phyloP scores from a whole-genome alignment of 2,888 invertebrate genomes.

The Aporophyla nigra region DNA sequence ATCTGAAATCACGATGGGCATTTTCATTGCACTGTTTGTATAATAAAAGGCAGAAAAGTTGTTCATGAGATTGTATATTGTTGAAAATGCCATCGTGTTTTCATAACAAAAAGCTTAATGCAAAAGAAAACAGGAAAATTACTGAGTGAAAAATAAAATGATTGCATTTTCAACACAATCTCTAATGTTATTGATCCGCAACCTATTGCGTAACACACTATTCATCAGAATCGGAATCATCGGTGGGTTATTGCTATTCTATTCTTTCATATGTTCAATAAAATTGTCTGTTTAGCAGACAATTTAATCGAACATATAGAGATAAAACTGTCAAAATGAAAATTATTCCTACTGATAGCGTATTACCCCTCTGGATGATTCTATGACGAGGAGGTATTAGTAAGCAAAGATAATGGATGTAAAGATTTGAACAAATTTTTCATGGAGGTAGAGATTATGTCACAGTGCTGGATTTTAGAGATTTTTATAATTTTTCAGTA shows the following conservation, averaged over 20 bases:
- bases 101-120: constrained; percentile 83
- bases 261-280: no score
- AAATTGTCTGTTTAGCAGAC: no score
- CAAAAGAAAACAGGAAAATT: constrained; percentile 83
- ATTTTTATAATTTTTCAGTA: constrained; percentile 38
- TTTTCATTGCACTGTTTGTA: constrained; percentile 83
- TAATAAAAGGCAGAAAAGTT: constrained; percentile 64
- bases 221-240: no score
- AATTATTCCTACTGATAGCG: no score
- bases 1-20: constrained; percentile 91
- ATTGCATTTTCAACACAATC: constrained; percentile 91
- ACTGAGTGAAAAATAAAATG: constrained; percentile 83
- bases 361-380: constrained; percentile 48
- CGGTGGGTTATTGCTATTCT: no score
- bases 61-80: constrained; percentile 77
- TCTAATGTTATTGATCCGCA: constrained; percentile 69
- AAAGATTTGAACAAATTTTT: constrained; percentile 19
- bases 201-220: no score
- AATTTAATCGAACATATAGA: no score
- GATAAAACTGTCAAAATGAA: no score
- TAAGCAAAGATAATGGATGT: constrained; percentile 69
- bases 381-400: constrained; percentile 73
- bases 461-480: constrained; percentile 52
- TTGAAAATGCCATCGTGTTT: constrained; percentile 91
- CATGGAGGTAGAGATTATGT: constrained; percentile 34